Conservation (phyloP, 2,113 vertebrate species). For the Mungos mungo region DNA sequence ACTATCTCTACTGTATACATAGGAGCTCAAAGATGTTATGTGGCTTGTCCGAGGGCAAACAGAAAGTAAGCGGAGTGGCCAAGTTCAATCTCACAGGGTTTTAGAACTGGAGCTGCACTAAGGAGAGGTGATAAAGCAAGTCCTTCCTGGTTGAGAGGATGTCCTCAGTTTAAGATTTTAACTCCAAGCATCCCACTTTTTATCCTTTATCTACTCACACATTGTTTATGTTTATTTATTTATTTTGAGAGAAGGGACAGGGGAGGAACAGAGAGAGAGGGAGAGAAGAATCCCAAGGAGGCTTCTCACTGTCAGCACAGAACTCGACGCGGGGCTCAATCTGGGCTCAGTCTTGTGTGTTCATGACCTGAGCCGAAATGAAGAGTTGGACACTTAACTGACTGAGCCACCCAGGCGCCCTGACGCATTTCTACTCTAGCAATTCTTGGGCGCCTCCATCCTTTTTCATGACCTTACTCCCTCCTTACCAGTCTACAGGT, state of each 20-base stretch:
- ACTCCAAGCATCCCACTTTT: not conserved
- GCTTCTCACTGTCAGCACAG: too few species aligned
- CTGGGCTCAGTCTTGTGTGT: too few species aligned
- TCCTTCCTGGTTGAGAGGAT: not conserved
- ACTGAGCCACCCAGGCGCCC: too few species aligned
- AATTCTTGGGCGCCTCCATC: not conserved
- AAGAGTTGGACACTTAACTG: too few species aligned
- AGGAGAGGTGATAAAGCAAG: not conserved
- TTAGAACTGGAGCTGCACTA: not conserved
- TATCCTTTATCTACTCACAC: not conserved
- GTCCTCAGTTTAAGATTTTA: not conserved
- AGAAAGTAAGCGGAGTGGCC: not conserved
- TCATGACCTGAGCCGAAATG: too few species aligned
- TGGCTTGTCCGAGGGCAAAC: not conserved
- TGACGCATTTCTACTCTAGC: not conserved
- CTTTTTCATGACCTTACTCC: not conserved
- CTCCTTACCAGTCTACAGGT: not conserved
- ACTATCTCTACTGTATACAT: not conserved
- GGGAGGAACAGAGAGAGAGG: too few species aligned
- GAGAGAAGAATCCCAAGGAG: too few species aligned
- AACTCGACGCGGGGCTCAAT: too few species aligned
- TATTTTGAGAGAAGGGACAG: too few species aligned
- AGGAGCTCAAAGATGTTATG: not conserved
- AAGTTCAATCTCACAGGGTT: not conserved
- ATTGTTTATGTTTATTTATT: too few species aligned